Evolutionary conservation across 2,113 vertebrate species (phyloP).

Genomic region (Charina bottae): DNA sequence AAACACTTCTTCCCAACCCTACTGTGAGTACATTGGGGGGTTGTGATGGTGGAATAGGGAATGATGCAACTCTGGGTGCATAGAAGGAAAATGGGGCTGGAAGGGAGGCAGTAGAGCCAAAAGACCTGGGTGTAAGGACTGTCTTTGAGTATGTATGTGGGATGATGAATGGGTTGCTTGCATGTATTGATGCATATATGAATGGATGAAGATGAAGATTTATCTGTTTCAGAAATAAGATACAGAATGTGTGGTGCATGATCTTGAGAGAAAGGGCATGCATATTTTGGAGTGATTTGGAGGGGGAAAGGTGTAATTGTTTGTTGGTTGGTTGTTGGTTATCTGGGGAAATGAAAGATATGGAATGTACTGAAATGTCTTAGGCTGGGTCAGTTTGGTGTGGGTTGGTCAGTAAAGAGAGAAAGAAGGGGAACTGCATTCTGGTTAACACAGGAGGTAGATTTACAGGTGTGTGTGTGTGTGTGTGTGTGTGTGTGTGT

Average conservation of each 20-base stretch:
- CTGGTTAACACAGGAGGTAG: too few species aligned
- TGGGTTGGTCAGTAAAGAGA: too few species aligned
- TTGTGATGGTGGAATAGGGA: neutral
- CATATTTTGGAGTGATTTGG: neutral
- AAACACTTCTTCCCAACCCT: neutral
- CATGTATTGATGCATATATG: neutral
- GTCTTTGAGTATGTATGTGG: neutral
- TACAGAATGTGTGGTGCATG: neutral
- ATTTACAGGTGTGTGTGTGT: too few species aligned
- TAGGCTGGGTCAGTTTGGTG: too few species aligned
- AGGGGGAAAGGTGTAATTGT: neutral
- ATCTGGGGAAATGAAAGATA: neutral
- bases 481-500: too few species aligned
- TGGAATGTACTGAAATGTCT: too few species aligned
- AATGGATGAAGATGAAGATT: neutral
- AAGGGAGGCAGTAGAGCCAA: neutral
- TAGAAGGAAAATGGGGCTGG: neutral
- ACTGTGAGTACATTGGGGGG: neutral
- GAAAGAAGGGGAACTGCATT: too few species aligned
- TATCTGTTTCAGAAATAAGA: neutral
- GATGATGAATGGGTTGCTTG: neutral
- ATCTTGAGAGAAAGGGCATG: neutral
- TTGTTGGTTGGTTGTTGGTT: neutral
- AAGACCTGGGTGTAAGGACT: neutral
- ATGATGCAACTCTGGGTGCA: neutral